A percentile compares a stretch with the other conserved stretches of the same genome.
Conservation (phyloP, 2,888 invertebrate genomes). For the Tuta absoluta region DNA sequence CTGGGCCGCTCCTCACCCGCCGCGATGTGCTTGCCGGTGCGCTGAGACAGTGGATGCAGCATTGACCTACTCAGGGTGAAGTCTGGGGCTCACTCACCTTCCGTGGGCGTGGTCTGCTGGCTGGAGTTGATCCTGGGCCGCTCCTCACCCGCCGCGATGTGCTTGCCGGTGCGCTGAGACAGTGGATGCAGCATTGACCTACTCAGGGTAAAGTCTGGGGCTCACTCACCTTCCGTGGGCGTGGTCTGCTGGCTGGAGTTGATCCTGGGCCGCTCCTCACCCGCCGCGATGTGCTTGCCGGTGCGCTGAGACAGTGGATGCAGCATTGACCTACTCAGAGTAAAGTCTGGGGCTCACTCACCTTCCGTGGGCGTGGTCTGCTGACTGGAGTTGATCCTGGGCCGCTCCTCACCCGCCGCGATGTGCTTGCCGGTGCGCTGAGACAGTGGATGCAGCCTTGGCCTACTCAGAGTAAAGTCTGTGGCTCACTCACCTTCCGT, state of each 20-base stretch:
- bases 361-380: conserved; percentile 78
- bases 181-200: conserved; percentile 51
- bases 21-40: conserved; percentile 80
- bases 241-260: conserved; percentile 79
- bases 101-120: conserved; percentile 77
- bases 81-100: conserved; percentile 45
- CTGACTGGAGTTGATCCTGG: conserved; percentile 78
- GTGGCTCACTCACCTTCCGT: conserved; percentile 63
- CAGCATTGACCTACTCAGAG: too few relatives aligned
- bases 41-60: conserved; percentile 25
- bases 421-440: conserved; percentile 83
- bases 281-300: conserved; percentile 82
- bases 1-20: conserved; percentile 84
- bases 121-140: conserved; percentile 80
- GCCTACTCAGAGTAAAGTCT: not conserved
- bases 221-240: conserved; percentile 72
- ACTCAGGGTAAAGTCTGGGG: conserved; percentile 50
- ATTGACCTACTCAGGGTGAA: too few relatives aligned
- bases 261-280: conserved; percentile 82
- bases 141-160: conserved; percentile 84
- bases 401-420: conserved; percentile 83
- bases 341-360: conserved; percentile 63
- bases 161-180: conserved; percentile 81
- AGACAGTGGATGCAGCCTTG: conserved; percentile 51
- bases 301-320: conserved; percentile 58